Conservation (phyloP, 2,888 invertebrate species). For the Calameuta idolon region DNA sequence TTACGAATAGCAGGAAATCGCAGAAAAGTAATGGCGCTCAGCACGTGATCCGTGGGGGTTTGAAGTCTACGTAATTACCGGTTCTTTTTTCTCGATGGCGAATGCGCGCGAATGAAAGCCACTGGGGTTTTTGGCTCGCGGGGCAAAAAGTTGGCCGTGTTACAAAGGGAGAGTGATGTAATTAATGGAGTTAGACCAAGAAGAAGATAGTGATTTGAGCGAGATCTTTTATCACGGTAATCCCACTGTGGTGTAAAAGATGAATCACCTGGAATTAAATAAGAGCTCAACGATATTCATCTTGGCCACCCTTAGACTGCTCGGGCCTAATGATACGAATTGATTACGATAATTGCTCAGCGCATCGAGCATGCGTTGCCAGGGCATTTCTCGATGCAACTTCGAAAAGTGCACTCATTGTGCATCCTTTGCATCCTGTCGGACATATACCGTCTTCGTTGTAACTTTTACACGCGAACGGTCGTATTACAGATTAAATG, state of each 20-base stretch:
- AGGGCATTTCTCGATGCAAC: neutral
- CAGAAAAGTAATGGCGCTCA: slow-evolving; percentile 25
- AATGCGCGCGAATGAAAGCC: slow-evolving; percentile 27
- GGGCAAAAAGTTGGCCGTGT: slow-evolving; percentile 32
- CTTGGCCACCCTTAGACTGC: slow-evolving; percentile 14
- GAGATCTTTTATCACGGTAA: slow-evolving; percentile 37
- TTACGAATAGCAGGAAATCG: slow-evolving; percentile 22
- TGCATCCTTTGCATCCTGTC: neutral
- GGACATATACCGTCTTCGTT: neutral
- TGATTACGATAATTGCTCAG: slow-evolving; percentile 39
- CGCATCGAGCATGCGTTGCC: neutral
- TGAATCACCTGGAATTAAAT: slow-evolving; percentile 34
- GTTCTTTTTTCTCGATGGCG: slow-evolving; percentile 28
- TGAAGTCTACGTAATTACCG: slow-evolving; percentile 45
- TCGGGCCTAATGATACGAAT: slow-evolving; percentile 40
- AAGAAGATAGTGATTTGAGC: slow-evolving; percentile 36
- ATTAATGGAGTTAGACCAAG: slow-evolving; percentile 41
- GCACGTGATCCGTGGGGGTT: slow-evolving; percentile 25
- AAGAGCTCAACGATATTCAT: slow-evolving; percentile 23
- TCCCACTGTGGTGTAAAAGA: slow-evolving; percentile 31
- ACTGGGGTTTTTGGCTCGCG: slow-evolving; percentile 25
- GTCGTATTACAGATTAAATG: neutral
- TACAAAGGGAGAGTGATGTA: slow-evolving; percentile 32
- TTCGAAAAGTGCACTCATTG: neutral
- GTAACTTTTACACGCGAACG: neutral